phyloP scores from a whole-genome alignment of 2,113 vertebrate species.

The Acrocephalus kingi region DNA sequence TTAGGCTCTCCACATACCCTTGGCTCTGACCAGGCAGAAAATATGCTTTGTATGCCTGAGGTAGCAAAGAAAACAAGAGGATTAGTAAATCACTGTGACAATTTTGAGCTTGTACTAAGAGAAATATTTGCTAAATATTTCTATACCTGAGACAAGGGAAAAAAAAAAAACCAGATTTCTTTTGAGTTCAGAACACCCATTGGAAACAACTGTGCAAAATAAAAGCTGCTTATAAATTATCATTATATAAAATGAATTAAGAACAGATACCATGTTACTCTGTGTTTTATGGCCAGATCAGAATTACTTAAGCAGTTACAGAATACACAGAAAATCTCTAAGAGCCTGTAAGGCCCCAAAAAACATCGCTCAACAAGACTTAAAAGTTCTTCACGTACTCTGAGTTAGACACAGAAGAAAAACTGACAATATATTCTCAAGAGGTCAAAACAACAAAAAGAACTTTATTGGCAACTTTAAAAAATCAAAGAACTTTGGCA shows the following conservation, averaged over 20 bases:
- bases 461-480: background rate
- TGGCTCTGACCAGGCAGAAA: background rate
- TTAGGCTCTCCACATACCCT: background rate
- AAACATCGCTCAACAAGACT: accelerated
- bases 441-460: background rate
- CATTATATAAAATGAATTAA: background rate
- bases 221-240: background rate
- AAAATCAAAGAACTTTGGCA: background rate
- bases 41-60: background rate
- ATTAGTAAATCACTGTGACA: background rate
- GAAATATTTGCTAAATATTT: background rate
- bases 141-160: background rate
- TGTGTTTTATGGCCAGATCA: background rate
- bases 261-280: accelerated
- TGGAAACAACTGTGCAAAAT: background rate
- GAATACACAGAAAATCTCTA: background rate
- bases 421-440: background rate
- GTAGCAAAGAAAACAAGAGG: background rate
- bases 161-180: background rate
- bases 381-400: background rate
- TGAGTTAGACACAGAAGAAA: background rate
- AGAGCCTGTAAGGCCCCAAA: background rate
- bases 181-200: background rate
- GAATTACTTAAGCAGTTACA: background rate
- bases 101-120: background rate